Evolutionary conservation across 37 sponge, comb jelly and placozoan genomes (phyloP), one percentile per base, ranked within the genome.

Genomic region (Hexactinellida sp.): DNA sequence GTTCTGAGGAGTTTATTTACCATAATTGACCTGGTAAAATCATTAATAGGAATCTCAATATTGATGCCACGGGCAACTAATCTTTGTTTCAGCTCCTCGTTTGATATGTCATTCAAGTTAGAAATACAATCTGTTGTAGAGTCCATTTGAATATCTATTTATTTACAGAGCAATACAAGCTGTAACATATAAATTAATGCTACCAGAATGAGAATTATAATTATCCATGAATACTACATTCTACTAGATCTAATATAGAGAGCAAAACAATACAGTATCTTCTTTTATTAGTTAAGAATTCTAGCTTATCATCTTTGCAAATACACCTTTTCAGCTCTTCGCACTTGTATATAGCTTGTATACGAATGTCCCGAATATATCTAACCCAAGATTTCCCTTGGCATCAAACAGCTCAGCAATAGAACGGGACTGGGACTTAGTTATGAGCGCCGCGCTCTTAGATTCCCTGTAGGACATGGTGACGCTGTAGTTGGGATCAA

Each of bases 371-470:
- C 76, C 76, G 13, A 63, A 63, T n/a, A 63, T n/a, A n/a, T 63
- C 76, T 3, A 63, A 21, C 5, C 30, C 76, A 23, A 63, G 76
- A n/a, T 63, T 63, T 7, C 76, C 76, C 13, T 63, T 63, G 13
- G 30, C 3, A 63, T 63, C 76, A 63, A 63, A 63, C 76, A 63
- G 13, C 5, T 63, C 76, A 63, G 76, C 76, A 63, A 63, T 63
- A n/a, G 76, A 63, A n/a, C 21, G 3, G 13, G 76, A 63, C 13
- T 63, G 25, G 3, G 76, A 25, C 34, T 63, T 1, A 10, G 1
- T 3, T 63, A 7, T 63, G 5, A 63, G 32, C 9, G 16, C 9
- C 13, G 3, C 34, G 32, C 5, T 63, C 30, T 32, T 63, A 10
- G 76, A 5, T 7, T 63, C 13, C 21, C 13, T 5, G 13, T 63